phyloP scores from a whole-genome alignment of 2,113 vertebrate species.

The Hippocampus zosterae region DNA sequence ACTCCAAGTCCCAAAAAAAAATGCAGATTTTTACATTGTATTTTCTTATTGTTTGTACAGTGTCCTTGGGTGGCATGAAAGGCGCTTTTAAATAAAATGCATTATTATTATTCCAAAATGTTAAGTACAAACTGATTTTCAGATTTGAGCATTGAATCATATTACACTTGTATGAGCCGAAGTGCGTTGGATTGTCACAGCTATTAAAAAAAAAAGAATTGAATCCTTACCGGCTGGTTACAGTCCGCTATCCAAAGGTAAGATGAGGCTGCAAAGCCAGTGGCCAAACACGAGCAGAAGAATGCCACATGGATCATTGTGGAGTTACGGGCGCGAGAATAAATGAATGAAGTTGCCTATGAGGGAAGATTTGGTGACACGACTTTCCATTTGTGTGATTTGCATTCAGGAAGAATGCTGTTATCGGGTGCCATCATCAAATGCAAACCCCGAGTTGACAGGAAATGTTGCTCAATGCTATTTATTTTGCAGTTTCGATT shows the following conservation, averaged over 20 bases:
- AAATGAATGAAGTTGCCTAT: no score
- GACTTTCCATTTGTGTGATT: not conserved
- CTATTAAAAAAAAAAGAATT: not conserved
- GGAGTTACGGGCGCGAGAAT: not conserved
- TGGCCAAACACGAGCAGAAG: conserved; percentile 25
- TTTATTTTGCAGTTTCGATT: not conserved
- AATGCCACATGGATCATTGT: conserved; percentile 27
- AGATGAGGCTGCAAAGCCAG: conserved; percentile 1
- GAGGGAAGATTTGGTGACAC: not conserved
- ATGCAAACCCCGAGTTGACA: not conserved
- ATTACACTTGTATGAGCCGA: no score
- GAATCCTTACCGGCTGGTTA: conserved; percentile 47
- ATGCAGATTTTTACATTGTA: no score
- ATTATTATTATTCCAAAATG: no score
- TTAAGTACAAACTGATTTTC: no score
- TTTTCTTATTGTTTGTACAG: no score
- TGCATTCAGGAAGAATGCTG: not conserved
- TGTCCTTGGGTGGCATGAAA: no score
- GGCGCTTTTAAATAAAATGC: no score
- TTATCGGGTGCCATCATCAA: not conserved
- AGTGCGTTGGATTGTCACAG: no score
- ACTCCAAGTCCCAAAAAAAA: no score
- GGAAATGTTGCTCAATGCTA: not conserved
- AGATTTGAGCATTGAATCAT: no score
- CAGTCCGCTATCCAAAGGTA: conserved; percentile 47